Evolutionary conservation across 2,888 invertebrate genomes (phyloP).

Genomic region (Cistogaster globosa): DNA sequence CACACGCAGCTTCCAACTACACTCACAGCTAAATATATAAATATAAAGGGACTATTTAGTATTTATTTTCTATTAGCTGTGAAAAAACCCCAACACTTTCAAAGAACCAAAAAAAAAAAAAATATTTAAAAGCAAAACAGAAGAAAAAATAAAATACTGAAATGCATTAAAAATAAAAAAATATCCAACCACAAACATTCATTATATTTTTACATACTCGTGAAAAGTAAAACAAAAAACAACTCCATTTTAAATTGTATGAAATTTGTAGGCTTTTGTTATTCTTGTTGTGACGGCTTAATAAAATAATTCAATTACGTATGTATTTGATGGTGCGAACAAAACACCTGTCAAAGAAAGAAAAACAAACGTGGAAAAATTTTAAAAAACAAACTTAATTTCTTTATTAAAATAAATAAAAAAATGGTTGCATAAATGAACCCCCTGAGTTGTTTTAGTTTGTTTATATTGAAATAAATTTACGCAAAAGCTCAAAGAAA

Average conservation of each 20-base stretch:
- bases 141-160: constrained; percentile 1
- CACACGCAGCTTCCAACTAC: constrained; percentile 1
- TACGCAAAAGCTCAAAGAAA: too few relatives aligned
- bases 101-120: not conserved
- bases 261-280: not conserved
- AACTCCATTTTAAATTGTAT: too few relatives aligned
- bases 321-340: constrained; percentile 54
- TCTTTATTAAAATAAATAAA: not conserved
- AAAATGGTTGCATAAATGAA: not conserved
- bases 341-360: constrained; percentile 12
- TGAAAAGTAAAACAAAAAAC: not conserved
- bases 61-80: constrained; percentile 35
- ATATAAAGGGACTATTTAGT: constrained; percentile 59
- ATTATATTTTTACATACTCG: constrained; percentile 36
- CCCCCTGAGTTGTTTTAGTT: not conserved
- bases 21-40: constrained; percentile 24
- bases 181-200: constrained; percentile 8
- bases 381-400: constrained; percentile 10
- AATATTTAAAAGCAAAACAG: not conserved
- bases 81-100: too few relatives aligned
- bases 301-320: constrained; percentile 67
- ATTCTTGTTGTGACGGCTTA: constrained; percentile 18
- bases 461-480: not conserved
- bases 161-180: constrained; percentile 16
- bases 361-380: not conserved